Base-by-base conservation (phyloP, 2,113 vertebrate genomes). In the Ceyx margarethae region DNA sequence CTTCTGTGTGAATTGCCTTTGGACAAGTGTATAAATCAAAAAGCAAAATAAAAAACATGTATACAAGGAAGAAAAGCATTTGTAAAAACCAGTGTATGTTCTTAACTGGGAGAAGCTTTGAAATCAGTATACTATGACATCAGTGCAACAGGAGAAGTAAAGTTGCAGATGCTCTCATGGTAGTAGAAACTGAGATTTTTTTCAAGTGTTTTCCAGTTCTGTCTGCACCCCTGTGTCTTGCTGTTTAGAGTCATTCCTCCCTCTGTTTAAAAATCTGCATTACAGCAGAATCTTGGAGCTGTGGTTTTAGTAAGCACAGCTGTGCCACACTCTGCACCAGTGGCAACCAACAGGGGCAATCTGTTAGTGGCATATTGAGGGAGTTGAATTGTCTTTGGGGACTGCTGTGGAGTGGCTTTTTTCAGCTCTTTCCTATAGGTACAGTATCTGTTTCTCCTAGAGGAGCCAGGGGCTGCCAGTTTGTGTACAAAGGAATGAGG, bases 311-410 rank as follows among this genome's bases (percentile, higher is more conserved):
- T 45, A 76, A 8, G 82, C 79, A 73, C 82, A 93, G 75, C 88
- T 82, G 72, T 87, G 92, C 56, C 90, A 53, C 54, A 10, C 45
- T 14, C 88, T 48, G 82, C 85, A 90, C 81, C 90, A 87, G 87
- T 8, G 4, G 79, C 2, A 15, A 15, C 75, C 91, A 82, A 76
- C 67, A 45, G 66, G 72, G 81, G 20, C 90, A 48, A 6, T 79
- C 84, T 91, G 93, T 84, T 86, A 64, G 62, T 69, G 93, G 45
- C 75, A 58, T 79, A 50, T 61, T 61, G 58, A 87, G 62, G 45
- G 48, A 95, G 42, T 42, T 58, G 50, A 0, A 25, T 31, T 72
- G 66, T 65, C 77, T 82, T 33, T 54, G 64, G 81, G 37, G 50
- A 51, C 64, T 66, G 78, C 71, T 68, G 66, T 17, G 3, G 60